phyloP scores from a whole-genome alignment of 2,797 vertebrate genomes.

The Vespertilio murinus region DNA sequence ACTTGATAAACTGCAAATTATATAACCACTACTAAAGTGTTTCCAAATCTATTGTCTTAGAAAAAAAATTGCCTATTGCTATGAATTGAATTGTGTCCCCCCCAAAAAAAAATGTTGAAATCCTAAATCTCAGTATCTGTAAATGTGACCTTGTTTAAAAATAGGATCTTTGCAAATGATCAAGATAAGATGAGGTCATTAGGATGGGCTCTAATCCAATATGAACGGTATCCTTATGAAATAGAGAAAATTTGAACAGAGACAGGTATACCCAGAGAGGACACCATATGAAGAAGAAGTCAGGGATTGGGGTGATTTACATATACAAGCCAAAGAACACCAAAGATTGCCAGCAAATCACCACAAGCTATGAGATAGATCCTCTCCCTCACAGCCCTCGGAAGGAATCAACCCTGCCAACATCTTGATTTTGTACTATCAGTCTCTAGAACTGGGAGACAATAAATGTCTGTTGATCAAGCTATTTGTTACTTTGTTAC shows the following conservation, averaged over 20 bases:
- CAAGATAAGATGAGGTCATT: conserved; percentile 31
- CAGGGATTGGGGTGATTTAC: neutral
- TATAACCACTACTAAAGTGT: neutral
- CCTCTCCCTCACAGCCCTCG: neutral
- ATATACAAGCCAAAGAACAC: neutral
- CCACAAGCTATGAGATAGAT: neutral
- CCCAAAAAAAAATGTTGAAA: neutral
- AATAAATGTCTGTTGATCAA: neutral
- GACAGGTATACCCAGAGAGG: neutral
- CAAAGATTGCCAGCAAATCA: neutral
- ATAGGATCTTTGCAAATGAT: neutral
- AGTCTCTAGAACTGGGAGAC: neutral
- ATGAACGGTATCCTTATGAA: neutral
- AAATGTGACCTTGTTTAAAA: conserved; percentile 3
- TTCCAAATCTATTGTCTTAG: conserved; percentile 34
- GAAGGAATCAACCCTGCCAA: neutral
- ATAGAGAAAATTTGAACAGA: neutral
- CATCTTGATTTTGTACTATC: neutral
- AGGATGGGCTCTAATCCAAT: neutral
- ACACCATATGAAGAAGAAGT: neutral
- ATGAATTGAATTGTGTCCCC: neutral
- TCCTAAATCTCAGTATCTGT: neutral
- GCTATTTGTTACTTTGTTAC: neutral
- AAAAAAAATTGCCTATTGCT: conserved; percentile 23
- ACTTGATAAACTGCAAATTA: conserved; percentile 29